A percentile compares a stretch with the other conserved stretches of the same genome.
phyloP scores from a whole-genome alignment of 1,140 invertebrate species.

The Pseudomyrmex dendroicus region DNA sequence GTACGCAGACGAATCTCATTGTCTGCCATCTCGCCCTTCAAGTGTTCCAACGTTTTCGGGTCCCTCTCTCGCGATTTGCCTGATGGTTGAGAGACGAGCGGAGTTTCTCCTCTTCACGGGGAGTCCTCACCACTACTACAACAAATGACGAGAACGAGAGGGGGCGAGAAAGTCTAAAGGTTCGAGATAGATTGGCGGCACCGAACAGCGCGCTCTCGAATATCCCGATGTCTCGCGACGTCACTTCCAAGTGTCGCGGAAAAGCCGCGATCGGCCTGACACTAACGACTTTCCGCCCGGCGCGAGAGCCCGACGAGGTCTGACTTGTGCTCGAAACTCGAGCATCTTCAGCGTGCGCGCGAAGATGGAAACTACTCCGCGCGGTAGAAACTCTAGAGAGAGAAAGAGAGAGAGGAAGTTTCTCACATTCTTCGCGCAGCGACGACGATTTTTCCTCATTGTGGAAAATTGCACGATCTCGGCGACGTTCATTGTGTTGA shows the following conservation, averaged over 20 bases:
- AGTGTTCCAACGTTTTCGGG: conserved; percentile 7
- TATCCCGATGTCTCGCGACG: conserved; percentile 7
- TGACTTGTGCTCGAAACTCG: neutral
- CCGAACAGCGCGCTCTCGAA: neutral
- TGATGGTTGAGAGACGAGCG: conserved; percentile 16
- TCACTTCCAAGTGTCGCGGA: neutral
- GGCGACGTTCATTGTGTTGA: conserved; percentile 2
- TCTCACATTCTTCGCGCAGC: neutral
- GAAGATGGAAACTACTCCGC: neutral
- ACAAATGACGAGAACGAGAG: conserved; percentile 1
- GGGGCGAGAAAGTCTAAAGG: neutral
- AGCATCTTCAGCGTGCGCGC: neutral
- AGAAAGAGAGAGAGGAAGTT: neutral
- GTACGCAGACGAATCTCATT: conserved; percentile 72
- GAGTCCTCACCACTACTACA: neutral
- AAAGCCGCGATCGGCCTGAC: conserved; percentile 16
- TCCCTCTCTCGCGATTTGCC: conserved; percentile 11
- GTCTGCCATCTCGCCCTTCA: conserved; percentile 40
- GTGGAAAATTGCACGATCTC: conserved; percentile 3
- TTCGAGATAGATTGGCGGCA: conserved; percentile 15
- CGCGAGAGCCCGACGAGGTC: neutral
- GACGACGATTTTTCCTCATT: neutral
- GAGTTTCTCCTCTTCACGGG: neutral
- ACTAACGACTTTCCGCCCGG: conserved; percentile 48
- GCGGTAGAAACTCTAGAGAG: neutral